Base-by-base conservation (phyloP, 1,140 invertebrate genomes). In the Meloidogyne floridensis region DNA sequence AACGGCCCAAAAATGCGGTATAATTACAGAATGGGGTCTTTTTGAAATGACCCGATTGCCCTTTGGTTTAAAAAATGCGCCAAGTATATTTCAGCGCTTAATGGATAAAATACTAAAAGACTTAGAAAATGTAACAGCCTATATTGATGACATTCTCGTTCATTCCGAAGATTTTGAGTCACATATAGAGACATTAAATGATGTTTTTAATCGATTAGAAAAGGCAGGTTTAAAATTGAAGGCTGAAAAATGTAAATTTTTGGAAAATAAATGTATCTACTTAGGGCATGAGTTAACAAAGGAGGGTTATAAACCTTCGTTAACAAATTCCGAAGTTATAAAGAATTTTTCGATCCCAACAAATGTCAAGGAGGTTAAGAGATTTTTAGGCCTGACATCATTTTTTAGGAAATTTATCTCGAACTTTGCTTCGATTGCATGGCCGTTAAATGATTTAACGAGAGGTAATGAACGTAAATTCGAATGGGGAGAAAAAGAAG, bases 11-110 rank as follows among this genome's bases (percentile, higher is more conserved):
- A 78, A 78, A 72, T 78, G 77, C 9, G 73, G 73, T 5, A 74
- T 74, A 74, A 74, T 74, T 42, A 74, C 73, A 4, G 73, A 74
- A 74, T 51, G 54, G 20, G 73, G 73, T 20, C 43, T 74, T 6
- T 74, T 42, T 54, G 54, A 47, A 15, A 74, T 74, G 73, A 74
- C n/a, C 6, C 47, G 54, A 15, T 32, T 74, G 54, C 73, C 73
- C 3, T 74, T 74, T 32, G 73, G 73, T n/a, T 54, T 74, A 8
- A 74, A 74, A 74, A 74, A 74, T 2, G 54, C 43, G 6, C 73
- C 73, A 13, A 54, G 43, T 18, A 74, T 74, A 51, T 74, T 74
- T 74, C 73, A 74, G 20, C 3, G 73, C 6, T 15, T 74, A 15
- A 74, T 74, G 73, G 54, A 74, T 32, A 54, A 74, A 74, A 20